Base-by-base conservation (phyloP, 1,140 invertebrate species). In the Aphelinus atriplicis region DNA sequence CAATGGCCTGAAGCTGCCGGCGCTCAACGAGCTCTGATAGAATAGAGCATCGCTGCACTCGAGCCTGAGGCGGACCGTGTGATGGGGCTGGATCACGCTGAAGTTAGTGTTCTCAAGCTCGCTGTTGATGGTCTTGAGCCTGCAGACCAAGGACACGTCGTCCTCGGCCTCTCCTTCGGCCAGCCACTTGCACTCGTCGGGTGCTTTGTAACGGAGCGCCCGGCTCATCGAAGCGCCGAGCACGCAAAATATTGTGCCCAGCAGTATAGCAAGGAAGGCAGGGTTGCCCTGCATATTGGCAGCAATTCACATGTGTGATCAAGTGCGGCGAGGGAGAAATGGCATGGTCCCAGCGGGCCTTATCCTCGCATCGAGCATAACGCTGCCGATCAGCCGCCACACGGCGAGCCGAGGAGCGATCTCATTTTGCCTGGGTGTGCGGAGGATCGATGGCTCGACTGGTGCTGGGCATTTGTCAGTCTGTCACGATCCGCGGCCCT, bases 71-170 rank as follows among this genome's bases (percentile, higher is more conserved):
- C 93, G 90, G 2, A 95, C 94, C 46, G 95, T 95, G 78, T 95
- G 94, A 81, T 95, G 93, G n/a, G 94, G 93, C 86, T 95, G 94
- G 76, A 95, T 95, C 56, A 94, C 93, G 86, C 94, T 95, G 84
- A 96, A 96, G 81, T 96, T 96, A 48, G 94, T 95, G 84, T 95
- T 95, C 88, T 96, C 94, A 81, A 95, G 88, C 87, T 96, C 94
- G 83, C 94, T 95, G 87, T 96, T 96, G 88, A 96, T 95, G 76
- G 95, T 95, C 61, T 93, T 89, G 26, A 26, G 26, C 75, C 93
- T 90, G 81, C 95, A 96, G 72, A 94, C 91, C 70, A 96, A 88
- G 1, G 94, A 92, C 2, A 95, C 94, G 81, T 93, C 92, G 79
- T 90, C 89, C 66, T 92, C 91, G 68, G 85, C 84, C 63, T 87